These are phyloP conservation scores for Eremophila alpestris DNA, from an alignment of 2,797 vertebrate species.

Conservation along the genomic window DNA sequence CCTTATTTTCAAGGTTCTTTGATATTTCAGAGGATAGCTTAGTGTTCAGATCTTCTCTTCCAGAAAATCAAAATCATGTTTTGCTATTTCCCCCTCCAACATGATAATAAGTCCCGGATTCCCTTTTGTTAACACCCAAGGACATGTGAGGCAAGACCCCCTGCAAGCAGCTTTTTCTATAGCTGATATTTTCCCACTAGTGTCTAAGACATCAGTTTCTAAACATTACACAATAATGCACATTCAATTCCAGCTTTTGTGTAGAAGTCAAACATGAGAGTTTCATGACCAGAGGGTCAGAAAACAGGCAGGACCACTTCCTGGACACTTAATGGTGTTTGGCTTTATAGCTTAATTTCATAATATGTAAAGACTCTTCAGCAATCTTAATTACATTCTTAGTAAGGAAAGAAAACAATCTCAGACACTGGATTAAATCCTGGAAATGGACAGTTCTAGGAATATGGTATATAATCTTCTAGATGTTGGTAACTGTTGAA, in stretches of 20 bases:
- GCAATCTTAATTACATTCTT: background rate
- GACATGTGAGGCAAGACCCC: background rate
- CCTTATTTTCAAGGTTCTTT: background rate
- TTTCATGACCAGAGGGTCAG: background rate
- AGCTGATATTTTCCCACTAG: background rate
- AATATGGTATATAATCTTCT: background rate
- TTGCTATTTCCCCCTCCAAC: background rate
- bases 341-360: background rate
- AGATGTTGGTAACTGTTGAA: background rate
- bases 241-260: background rate
- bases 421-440: background rate
- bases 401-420: slow-evolving; percentile 12
- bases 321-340: background rate
- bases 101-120: background rate
- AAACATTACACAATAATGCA: background rate
- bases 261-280: background rate
- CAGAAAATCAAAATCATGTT: background rate
- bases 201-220: background rate
- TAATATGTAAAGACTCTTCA: background rate
- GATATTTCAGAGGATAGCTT: background rate
- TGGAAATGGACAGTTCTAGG: background rate
- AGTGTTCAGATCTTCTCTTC: background rate
- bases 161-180: background rate
- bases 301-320: background rate
- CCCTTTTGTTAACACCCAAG: background rate